phyloP scores from a whole-genome alignment of 2,113 vertebrate genomes.

The Gymnarchus niloticus region DNA sequence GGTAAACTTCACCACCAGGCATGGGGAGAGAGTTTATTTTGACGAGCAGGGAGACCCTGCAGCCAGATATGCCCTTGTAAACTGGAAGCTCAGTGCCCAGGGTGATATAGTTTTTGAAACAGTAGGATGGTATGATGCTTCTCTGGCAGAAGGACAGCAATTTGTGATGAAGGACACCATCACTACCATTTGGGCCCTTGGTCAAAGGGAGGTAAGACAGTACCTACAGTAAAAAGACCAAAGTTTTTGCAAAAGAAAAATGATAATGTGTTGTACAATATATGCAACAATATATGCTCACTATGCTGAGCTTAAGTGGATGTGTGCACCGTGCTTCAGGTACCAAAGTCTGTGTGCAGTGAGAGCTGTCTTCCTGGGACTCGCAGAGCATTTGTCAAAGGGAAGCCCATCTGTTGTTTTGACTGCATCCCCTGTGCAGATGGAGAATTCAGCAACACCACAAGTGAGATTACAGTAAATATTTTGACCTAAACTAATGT shows the following conservation, averaged over 20 bases:
- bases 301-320: not conserved
- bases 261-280: not conserved
- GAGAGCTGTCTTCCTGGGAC: slow-evolving; percentile 61
- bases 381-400: slow-evolving; percentile 56
- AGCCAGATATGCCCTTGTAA: slow-evolving; percentile 61
- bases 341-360: slow-evolving; percentile 63
- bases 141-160: slow-evolving; percentile 51
- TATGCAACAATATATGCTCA: not conserved
- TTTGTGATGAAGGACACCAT: slow-evolving; percentile 55
- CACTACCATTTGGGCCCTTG: slow-evolving; percentile 57
- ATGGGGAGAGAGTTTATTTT: slow-evolving; percentile 60
- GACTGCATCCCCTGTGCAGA: slow-evolving; percentile 64
- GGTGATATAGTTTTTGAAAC: slow-evolving; percentile 56
- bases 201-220: slow-evolving; percentile 45
- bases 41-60: slow-evolving; percentile 60
- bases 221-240: too few species aligned
- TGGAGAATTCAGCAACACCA: slow-evolving; percentile 64
- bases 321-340: slow-evolving; percentile 39
- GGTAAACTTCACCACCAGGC: slow-evolving; percentile 62
- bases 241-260: not conserved
- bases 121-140: slow-evolving; percentile 62
- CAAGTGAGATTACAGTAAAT: slow-evolving; percentile 60
- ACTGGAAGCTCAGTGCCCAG: slow-evolving; percentile 59
- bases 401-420: slow-evolving; percentile 68
- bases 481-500: slow-evolving; percentile 45